These are phyloP conservation scores for Ciconia maguari DNA, from an alignment of 2,113 vertebrate species.

Conservation along the genomic window DNA sequence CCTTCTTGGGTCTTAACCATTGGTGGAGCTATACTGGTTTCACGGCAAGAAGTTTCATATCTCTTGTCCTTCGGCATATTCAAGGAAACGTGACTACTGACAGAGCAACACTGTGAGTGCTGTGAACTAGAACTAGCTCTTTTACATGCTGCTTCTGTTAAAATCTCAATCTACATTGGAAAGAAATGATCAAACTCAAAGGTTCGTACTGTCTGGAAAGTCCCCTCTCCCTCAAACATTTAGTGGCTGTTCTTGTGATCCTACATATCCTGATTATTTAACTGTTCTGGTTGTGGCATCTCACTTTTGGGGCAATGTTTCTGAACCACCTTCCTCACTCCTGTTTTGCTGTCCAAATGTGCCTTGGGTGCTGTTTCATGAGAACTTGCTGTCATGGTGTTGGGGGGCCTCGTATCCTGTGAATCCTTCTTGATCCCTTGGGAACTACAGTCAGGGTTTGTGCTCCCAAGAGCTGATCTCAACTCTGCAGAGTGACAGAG, in stretches of 20 bases:
- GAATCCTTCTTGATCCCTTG: not conserved
- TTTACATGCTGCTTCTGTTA: not conserved
- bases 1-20: not conserved
- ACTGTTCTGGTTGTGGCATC: not conserved
- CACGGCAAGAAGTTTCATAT: not conserved
- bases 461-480: not conserved
- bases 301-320: not conserved
- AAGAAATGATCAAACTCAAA: not conserved
- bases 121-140: not conserved
- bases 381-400: not conserved
- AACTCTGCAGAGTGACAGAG: not conserved
- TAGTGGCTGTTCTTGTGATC: not conserved
- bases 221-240: not conserved
- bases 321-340: not conserved
- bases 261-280: not conserved
- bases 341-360: not conserved
- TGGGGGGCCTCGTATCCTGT: not conserved
- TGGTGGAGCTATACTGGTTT: not conserved
- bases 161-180: not conserved
- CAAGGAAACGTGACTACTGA: not conserved
- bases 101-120: not conserved
- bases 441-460: not conserved
- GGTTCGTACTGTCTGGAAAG: not conserved
- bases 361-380: not conserved
- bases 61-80: not conserved